Conservation (phyloP, 1,140 invertebrate genomes). For the Tribolium madens region DNA sequence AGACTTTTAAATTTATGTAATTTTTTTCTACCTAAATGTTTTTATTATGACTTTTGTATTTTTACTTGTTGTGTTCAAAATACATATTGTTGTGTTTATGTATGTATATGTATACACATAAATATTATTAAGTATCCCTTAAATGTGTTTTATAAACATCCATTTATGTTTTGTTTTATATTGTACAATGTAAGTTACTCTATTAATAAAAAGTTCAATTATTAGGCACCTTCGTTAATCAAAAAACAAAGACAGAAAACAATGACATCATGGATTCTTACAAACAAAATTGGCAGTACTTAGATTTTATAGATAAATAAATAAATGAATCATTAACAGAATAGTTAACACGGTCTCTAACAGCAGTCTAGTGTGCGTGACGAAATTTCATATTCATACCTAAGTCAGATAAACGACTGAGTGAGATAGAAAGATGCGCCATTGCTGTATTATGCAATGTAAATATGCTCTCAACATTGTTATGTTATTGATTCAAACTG, state of each 20-base stretch:
- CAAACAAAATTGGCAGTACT: neutral
- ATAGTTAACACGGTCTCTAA: neutral
- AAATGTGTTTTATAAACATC: slow-evolving; percentile 60
- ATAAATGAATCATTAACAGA: slow-evolving; percentile 4
- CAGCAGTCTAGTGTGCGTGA: neutral
- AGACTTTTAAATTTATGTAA: slow-evolving; percentile 46
- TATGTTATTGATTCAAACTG: neutral
- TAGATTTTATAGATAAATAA: neutral
- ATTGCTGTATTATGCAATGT: slow-evolving; percentile 7
- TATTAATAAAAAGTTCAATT: slow-evolving; percentile 58
- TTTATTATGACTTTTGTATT: slow-evolving; percentile 57
- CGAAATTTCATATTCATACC: slow-evolving; percentile 7
- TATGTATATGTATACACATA: slow-evolving; percentile 64
- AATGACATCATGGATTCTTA: neutral
- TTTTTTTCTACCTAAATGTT: slow-evolving; percentile 59
- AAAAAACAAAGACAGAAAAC: neutral
- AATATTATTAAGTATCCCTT: slow-evolving; percentile 60
- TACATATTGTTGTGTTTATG: slow-evolving; percentile 64
- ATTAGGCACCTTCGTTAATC: slow-evolving; percentile 46
- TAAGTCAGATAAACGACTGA: neutral
- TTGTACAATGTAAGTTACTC: slow-evolving; percentile 59
- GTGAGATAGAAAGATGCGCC: neutral
- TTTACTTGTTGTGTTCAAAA: slow-evolving; percentile 65
- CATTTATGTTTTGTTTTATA: slow-evolving; percentile 59
- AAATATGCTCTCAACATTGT: neutral